phyloP scores from a whole-genome alignment of 2,113 vertebrate species.

The Oreotrochilus melanogaster region DNA sequence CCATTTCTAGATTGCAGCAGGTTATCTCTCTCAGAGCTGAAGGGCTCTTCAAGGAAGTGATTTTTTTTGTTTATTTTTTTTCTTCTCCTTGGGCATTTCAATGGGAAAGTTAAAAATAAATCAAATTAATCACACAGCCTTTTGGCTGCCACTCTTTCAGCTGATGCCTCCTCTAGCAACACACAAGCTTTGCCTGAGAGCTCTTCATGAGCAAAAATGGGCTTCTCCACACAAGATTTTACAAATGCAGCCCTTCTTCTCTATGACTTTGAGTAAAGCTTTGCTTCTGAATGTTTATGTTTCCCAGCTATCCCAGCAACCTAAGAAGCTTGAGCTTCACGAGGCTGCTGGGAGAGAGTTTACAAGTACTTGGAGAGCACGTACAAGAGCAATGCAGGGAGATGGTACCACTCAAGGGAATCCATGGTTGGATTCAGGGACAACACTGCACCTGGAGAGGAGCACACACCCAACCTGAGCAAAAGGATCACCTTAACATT shows the following conservation, averaged over 20 bases:
- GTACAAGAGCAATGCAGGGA: neutral
- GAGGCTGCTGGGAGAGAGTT: neutral
- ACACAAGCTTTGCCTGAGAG: constrained; percentile 24
- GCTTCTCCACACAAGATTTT: constrained; percentile 26
- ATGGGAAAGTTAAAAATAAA: constrained; percentile 62
- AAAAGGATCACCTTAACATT: neutral
- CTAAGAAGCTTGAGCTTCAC: neutral
- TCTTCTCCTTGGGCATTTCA: neutral
- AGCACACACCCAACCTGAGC: rapidly evolving
- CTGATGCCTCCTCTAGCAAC: constrained; percentile 31
- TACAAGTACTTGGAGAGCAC: neutral
- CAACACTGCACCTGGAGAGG: neutral
- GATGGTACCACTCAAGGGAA: neutral
- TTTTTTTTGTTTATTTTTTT: neutral
- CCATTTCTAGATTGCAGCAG: constrained; percentile 11
- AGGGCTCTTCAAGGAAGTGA: neutral
- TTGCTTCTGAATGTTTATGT: neutral
- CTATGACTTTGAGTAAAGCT: constrained; percentile 2
- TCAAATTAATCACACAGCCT: constrained; percentile 26
- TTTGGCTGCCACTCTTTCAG: constrained; percentile 13
- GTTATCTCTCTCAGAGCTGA: constrained; percentile 13
- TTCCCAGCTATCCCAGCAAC: neutral
- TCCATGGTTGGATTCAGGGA: neutral
- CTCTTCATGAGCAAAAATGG: neutral
- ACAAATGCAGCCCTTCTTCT: constrained; percentile 8